A percentile compares a stretch with the other conserved stretches of the same genome.
These are phyloP conservation scores for Teleogryllus occipitalis DNA, from an alignment of 1,140 invertebrate genomes.

Conservation along the genomic window DNA sequence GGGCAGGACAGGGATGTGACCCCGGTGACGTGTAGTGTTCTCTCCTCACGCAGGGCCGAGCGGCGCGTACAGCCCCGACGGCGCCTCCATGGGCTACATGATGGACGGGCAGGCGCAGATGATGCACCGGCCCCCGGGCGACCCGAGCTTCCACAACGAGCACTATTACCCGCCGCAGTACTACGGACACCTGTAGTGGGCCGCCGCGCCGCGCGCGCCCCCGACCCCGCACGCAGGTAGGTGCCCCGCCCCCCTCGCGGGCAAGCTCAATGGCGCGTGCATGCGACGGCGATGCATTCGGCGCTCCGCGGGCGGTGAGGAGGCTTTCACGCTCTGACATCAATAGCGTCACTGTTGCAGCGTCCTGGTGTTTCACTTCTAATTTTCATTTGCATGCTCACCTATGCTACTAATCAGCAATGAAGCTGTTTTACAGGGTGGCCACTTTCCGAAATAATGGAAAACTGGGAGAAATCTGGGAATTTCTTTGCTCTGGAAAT, in stretches of 20 bases:
- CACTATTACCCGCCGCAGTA: slow-evolving; percentile 86
- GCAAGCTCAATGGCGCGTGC: background rate
- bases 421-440: too few species aligned
- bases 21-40: slow-evolving; percentile 64
- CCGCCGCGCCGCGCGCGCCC: background rate
- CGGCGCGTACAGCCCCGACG: slow-evolving; percentile 88
- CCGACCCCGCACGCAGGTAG: slow-evolving; percentile 7
- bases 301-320: too few species aligned
- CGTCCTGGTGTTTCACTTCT: too few species aligned
- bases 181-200: slow-evolving; percentile 73
- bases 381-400: too few species aligned
- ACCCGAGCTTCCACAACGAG: slow-evolving; percentile 82
- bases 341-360: too few species aligned
- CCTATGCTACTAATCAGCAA: too few species aligned
- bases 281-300: background rate
- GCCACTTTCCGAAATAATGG: too few species aligned
- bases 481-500: too few species aligned
- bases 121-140: slow-evolving; percentile 88
- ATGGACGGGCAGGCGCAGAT: slow-evolving; percentile 90
- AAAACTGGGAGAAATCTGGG: too few species aligned
- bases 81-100: slow-evolving; percentile 88
- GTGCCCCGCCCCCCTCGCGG: background rate
- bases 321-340: too few species aligned
- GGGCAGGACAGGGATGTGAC: slow-evolving; percentile 32
- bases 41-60: slow-evolving; percentile 83